Base-by-base conservation (phyloP, 2,888 invertebrate genomes). In the Diplolepis rosae region DNA sequence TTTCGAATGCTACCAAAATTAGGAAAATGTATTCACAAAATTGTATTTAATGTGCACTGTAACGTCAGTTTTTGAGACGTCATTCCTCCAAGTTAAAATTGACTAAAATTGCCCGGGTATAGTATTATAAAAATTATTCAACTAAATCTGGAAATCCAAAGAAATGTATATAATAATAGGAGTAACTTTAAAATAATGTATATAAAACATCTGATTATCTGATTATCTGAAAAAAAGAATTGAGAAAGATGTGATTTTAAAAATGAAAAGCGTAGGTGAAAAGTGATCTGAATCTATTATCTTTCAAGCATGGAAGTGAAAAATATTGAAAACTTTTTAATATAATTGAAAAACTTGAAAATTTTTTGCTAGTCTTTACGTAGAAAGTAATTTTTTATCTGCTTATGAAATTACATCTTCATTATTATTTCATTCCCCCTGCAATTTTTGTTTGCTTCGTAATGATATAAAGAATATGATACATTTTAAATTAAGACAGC, bases 111-210 rank as follows among this genome's bases (percentile, higher is more conserved):
- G 6, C 18, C 9, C 45, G 15, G 9, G 45, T 45, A 22, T 18
- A 45, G 1, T 18, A 45, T 9, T 18, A 2, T 45, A 39, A 61
- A 61, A 61, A 5, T 11, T 4, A 39, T 18, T 56, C 2, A 56
- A 35, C n/a, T 27, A 22, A 13, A 39, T 61, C n/a, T 61, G 35
- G n/a, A 27, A 61, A 61, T 61, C 61, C 61, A 61, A 61, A 39
- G 61, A 61, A 7, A n/a, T 61, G 61, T 61, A 61, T 24, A 61
- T 61, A 61, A 39, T 35, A n/a, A n/a, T 61, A 61, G 61, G 24
- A 13, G 24, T 61, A 61, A 9, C 24, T 61, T 61, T 18, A 27
- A 35, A 61, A 27, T 35, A 39, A 24, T 61, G 61, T 61, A 61
- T n/a, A 61, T 39, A 61, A 35, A 35, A 35, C 24, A 61, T 39